These are phyloP conservation scores for Tarsius wallacei DNA, from an alignment of 2,797 vertebrate genomes.

Conservation along the genomic window DNA sequence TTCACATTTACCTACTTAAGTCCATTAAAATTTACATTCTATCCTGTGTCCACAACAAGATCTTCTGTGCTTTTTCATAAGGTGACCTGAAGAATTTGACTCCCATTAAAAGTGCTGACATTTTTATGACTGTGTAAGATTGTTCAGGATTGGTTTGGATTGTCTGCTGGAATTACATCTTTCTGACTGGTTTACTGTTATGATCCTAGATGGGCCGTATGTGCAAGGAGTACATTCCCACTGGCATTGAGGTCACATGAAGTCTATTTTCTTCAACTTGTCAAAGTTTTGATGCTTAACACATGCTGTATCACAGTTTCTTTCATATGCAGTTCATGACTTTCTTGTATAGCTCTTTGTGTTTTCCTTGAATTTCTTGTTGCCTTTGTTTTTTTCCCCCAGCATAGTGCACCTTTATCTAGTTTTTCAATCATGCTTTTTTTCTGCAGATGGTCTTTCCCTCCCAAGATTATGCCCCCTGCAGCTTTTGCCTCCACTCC, in stretches of 20 bases:
- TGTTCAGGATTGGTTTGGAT: neutral
- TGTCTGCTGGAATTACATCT: neutral
- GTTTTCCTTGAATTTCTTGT: neutral
- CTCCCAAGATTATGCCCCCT: neutral
- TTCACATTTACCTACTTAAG: neutral
- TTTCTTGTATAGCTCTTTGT: neutral
- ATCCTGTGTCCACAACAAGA: neutral
- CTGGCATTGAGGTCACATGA: neutral
- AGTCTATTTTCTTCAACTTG: neutral
- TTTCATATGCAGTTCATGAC: neutral
- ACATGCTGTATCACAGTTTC: neutral
- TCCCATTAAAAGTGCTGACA: neutral
- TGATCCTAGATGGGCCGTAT: neutral
- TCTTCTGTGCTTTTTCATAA: neutral
- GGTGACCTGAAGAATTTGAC: neutral
- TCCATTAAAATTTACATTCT: neutral
- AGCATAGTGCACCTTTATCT: neutral
- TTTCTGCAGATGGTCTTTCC: neutral
- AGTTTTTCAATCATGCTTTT: neutral
- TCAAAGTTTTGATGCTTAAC: neutral
- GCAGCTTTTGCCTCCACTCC: neutral
- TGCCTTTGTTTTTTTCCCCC: neutral
- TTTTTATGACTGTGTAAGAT: neutral
- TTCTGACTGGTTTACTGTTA: neutral
- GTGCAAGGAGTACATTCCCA: neutral